Evolutionary conservation across 2,113 vertebrate genomes (phyloP).

Genomic region (Camelus dromedarius): DNA sequence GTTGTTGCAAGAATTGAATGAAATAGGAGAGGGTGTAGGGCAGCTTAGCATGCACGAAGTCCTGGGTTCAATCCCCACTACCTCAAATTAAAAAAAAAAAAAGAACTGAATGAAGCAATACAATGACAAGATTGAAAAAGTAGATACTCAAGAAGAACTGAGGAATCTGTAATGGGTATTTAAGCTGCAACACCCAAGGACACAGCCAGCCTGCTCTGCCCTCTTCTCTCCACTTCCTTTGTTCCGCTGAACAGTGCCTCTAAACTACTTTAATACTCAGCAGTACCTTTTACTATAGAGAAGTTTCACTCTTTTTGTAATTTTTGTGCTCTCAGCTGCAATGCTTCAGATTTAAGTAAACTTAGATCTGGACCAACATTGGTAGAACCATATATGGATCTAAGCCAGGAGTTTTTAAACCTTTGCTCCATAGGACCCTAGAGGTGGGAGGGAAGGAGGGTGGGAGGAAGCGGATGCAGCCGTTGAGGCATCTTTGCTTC

Average conservation of each 20-base stretch:
- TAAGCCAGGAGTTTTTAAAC: background rate
- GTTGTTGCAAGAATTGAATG: background rate
- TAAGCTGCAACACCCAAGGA: background rate
- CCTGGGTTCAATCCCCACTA: no score
- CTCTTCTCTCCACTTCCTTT: background rate
- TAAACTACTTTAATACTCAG: background rate
- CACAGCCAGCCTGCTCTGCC: background rate
- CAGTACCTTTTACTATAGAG: background rate
- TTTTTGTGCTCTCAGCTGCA: background rate
- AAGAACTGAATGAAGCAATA: background rate
- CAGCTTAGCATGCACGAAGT: no score
- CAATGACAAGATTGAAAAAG: background rate
- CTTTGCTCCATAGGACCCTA: background rate
- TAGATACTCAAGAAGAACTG: background rate
- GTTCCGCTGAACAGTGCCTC: background rate
- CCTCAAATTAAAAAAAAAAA: no score
- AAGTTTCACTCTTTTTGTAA: background rate
- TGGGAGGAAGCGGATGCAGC: accelerated
- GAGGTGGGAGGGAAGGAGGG: background rate
- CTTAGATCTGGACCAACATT: background rate
- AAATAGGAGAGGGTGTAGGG: background rate
- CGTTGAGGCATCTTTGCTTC: background rate
- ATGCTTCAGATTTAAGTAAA: background rate
- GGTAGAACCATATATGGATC: background rate
- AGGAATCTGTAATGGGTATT: background rate